phyloP scores from a whole-genome alignment of 2,797 vertebrate species.

The Atherinosoma microstoma region DNA sequence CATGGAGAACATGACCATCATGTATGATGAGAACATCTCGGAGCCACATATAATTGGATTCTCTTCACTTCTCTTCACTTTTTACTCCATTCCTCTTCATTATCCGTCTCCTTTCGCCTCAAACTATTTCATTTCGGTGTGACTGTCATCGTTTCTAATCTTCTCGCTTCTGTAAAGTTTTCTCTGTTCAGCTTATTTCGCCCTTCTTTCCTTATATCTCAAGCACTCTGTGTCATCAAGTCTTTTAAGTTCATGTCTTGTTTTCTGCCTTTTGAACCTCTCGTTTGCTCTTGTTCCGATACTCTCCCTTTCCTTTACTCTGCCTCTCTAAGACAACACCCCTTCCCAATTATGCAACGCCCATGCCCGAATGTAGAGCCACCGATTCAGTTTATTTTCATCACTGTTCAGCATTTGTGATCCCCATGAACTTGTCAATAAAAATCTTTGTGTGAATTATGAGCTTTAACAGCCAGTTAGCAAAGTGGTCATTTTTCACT shows the following conservation, averaged over 20 bases:
- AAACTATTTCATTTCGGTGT: conserved; percentile 13
- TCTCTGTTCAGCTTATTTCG: conserved; percentile 8
- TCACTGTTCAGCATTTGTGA: conserved; percentile 6
- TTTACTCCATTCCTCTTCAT: conserved; percentile 12
- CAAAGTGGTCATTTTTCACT: conserved; percentile 61
- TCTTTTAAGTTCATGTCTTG: conserved; percentile 32
- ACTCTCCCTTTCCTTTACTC: neutral
- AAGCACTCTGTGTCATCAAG: conserved; percentile 5
- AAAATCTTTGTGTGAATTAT: conserved; percentile 46
- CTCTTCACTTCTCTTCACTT: conserved; percentile 21
- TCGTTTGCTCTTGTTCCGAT: neutral
- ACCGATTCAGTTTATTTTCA: neutral
- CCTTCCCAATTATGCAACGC: neutral
- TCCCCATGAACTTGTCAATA: conserved; percentile 43
- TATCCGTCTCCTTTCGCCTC: conserved; percentile 26
- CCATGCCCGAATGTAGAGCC: neutral
- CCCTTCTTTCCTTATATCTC: conserved; percentile 1
- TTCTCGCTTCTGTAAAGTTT: conserved; percentile 16
- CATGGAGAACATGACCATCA: neutral
- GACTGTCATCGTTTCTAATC: conserved; percentile 32
- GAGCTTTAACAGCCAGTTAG: conserved; percentile 45
- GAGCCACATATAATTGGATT: conserved; percentile 42
- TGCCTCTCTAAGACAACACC: conserved; percentile 43
- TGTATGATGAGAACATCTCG: conserved; percentile 8
- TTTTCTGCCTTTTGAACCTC: conserved; percentile 40